Evolutionary conservation across 2,888 invertebrate species (phyloP), one percentile per base, ranked within the genome.

Genomic region (Altica lythri): DNA sequence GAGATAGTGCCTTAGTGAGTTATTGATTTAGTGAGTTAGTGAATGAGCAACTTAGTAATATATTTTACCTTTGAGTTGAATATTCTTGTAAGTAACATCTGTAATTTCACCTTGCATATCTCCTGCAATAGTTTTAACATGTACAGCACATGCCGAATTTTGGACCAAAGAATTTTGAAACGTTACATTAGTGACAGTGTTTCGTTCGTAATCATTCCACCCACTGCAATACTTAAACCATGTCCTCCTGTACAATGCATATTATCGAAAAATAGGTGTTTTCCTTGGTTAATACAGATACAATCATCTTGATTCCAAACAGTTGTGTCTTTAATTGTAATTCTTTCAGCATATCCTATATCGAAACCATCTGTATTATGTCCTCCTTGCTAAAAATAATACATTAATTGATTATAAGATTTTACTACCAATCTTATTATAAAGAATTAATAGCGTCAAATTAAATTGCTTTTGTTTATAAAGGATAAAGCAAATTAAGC

Each of bases 161-260:
- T 34, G 17, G 2, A 59, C 49, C 4, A 47, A 22, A 2, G 40
- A 42, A 27, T 59, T 27, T 16, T 22, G 30, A 16, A 59, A 53
- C 13, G 40, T 42, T 9, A 59, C 50, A 10, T 56, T 53, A 5
- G 13, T 12, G 6, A 52, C 49, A 10, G 47, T 43, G 29, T 47
- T 59, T 0, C 16, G n/a, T 2, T 8, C 27, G n/a, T 49, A 49
- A 12, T 14, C 12, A 10, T 10, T 12, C 12, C 37, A 45, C 59
- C 59, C 14, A 47, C 42, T 4, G 59, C 49, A 12, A 59, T 30
- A 47, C 57, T 57, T 25, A 57, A 48, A 13, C 59, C 59, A 13
- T 59, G 59, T 17, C 56, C 32, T 3, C 59, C 59, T 8, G 34
- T 49, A 37, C 59, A 59, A 19, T 53, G 46, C 1, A 56, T 10